Evolutionary conservation across 2,797 vertebrate genomes (phyloP).

Genomic region (Coendou prehensilis): DNA sequence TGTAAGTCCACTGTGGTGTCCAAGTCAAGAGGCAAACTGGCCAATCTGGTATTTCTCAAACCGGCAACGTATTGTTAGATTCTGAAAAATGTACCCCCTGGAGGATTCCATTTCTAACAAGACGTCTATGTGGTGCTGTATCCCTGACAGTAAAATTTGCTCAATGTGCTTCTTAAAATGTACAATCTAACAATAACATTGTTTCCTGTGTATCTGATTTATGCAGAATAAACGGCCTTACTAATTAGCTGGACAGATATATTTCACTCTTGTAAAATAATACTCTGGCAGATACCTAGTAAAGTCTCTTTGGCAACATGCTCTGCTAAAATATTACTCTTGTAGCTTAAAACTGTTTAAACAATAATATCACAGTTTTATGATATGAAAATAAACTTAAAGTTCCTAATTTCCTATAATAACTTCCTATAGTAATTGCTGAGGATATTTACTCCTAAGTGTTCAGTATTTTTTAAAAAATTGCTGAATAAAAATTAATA

Average conservation of each 20-base stretch:
- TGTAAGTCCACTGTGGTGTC: neutral
- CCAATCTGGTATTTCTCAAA: neutral
- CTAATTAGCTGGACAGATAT: neutral
- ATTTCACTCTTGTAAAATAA: conserved; percentile 15
- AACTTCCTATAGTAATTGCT: neutral
- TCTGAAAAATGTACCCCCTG: neutral
- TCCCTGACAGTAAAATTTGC: neutral
- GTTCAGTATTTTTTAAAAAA: neutral
- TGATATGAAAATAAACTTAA: conserved; percentile 23
- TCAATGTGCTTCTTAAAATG: conserved; percentile 7
- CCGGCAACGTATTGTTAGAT: neutral
- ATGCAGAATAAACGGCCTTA: neutral
- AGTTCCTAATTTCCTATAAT: neutral
- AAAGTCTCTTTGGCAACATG: neutral
- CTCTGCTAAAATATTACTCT: neutral
- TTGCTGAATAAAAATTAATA: conserved; percentile 50
- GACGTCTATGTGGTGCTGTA: neutral
- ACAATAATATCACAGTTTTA: neutral
- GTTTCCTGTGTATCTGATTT: neutral
- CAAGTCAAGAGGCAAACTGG: neutral
- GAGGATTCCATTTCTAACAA: neutral
- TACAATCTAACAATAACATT: neutral
- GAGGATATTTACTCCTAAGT: neutral
- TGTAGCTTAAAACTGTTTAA: neutral
- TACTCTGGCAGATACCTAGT: neutral